Percentiles rank a stretch among this genome's conserved stretches.
phyloP scores from a whole-genome alignment of 2,113 vertebrate genomes.

The Clarias gariepinus region DNA sequence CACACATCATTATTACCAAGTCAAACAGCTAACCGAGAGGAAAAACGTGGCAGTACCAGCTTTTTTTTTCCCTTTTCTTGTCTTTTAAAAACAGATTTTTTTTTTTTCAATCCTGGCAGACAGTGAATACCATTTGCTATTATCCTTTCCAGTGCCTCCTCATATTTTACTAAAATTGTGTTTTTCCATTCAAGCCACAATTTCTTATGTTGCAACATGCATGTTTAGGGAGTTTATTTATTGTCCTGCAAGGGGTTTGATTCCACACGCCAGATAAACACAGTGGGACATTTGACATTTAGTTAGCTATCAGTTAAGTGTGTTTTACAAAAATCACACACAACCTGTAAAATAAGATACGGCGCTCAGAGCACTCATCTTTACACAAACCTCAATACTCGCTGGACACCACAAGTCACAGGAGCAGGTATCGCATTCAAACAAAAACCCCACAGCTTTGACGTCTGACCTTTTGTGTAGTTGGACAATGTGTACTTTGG shows the following conservation, averaged over 20 bases:
- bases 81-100: neutral
- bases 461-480: neutral
- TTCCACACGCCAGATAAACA: neutral
- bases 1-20: neutral
- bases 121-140: neutral
- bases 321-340: neutral
- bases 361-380: neutral
- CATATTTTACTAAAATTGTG: neutral
- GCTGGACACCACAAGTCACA: neutral
- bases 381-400: neutral
- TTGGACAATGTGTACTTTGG: neutral
- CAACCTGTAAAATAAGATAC: neutral
- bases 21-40: neutral
- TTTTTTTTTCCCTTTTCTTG: neutral
- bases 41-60: neutral
- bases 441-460: neutral
- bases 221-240: neutral
- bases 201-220: neutral
- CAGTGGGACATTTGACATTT: neutral
- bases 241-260: neutral
- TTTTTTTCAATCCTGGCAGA: neutral
- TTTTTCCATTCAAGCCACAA: neutral
- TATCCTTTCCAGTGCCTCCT: neutral
- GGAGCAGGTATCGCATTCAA: neutral
- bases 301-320: neutral